Evolutionary conservation across 2,888 invertebrate species (phyloP).

Genomic region (Baronia brevicornis): DNA sequence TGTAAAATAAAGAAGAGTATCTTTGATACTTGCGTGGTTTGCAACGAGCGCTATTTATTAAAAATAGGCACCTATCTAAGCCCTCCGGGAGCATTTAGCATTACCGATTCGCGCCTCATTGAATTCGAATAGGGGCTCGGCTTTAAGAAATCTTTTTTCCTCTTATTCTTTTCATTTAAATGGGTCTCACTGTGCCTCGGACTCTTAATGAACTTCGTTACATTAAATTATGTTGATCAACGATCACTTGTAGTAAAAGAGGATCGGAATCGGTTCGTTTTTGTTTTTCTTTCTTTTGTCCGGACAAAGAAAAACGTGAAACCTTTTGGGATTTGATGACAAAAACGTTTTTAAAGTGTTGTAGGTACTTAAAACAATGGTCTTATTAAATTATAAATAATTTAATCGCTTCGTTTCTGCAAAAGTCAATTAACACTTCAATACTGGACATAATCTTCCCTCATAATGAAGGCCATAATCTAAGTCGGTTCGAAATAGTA

Average conservation of each 20-base stretch:
- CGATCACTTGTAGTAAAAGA: conserved; percentile 5
- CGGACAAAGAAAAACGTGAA: not conserved
- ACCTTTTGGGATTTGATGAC: conserved; percentile 1
- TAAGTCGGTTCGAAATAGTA: too few species aligned
- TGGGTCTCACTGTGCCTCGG: conserved; percentile 7
- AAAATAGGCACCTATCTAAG: conserved; percentile 28
- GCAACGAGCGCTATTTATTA: conserved; percentile 7
- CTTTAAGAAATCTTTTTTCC: conserved; percentile 11
- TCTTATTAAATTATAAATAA: conserved; percentile 3
- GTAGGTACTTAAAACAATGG: conserved; percentile 1
- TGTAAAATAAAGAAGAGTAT: not conserved
- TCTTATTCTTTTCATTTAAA: conserved; percentile 10
- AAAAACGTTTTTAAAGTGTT: conserved; percentile 1
- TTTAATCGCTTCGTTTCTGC: not conserved
- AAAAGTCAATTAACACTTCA: not conserved
- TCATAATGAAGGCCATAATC: too few species aligned
- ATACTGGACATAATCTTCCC: too few species aligned
- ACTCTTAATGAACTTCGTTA: conserved; percentile 14
- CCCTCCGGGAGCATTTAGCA: conserved; percentile 47
- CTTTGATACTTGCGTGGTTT: not conserved
- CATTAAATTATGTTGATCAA: conserved; percentile 14
- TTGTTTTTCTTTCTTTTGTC: conserved; percentile 5
- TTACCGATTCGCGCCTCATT: conserved; percentile 56
- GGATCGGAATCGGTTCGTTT: conserved; percentile 6
- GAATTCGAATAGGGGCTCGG: conserved; percentile 38